phyloP scores from a whole-genome alignment of 2,113 vertebrate genomes.

The Silurus glanis region DNA sequence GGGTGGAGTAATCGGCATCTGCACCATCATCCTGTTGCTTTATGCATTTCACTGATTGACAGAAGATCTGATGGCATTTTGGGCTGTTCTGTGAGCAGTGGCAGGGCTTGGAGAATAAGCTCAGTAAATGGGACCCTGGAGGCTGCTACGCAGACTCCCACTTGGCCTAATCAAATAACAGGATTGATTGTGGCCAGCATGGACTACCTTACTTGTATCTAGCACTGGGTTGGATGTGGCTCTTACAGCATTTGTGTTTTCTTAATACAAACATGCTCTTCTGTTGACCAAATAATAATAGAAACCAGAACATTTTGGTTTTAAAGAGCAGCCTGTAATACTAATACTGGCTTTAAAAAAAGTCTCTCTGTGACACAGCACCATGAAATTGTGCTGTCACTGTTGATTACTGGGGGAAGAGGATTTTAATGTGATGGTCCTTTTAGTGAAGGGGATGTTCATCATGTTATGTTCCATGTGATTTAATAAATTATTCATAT shows the following conservation, averaged over 20 bases:
- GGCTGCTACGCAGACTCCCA: constrained; percentile 55
- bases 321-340: constrained; percentile 55
- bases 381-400: constrained; percentile 48
- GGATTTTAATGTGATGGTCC: constrained; percentile 63
- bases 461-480: constrained; percentile 68
- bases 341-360: constrained; percentile 46
- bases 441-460: constrained; percentile 57
- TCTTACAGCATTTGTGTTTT: constrained; percentile 51
- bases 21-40: constrained; percentile 90
- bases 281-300: constrained; percentile 60
- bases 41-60: constrained; percentile 90
- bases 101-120: constrained; percentile 52
- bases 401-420: constrained; percentile 57
- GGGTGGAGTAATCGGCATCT: constrained; percentile 85
- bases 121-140: constrained; percentile 51
- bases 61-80: constrained; percentile 35
- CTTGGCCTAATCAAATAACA: constrained; percentile 57
- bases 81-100: constrained; percentile 51
- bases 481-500: constrained; percentile 80
- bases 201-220: constrained; percentile 64
- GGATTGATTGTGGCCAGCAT: constrained; percentile 59
- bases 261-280: constrained; percentile 49
- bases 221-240: constrained; percentile 54
- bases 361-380: constrained; percentile 33
- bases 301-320: constrained; percentile 54